Evolutionary conservation across 2,888 invertebrate genomes (phyloP).

Genomic region (Stomorhina lunata): DNA sequence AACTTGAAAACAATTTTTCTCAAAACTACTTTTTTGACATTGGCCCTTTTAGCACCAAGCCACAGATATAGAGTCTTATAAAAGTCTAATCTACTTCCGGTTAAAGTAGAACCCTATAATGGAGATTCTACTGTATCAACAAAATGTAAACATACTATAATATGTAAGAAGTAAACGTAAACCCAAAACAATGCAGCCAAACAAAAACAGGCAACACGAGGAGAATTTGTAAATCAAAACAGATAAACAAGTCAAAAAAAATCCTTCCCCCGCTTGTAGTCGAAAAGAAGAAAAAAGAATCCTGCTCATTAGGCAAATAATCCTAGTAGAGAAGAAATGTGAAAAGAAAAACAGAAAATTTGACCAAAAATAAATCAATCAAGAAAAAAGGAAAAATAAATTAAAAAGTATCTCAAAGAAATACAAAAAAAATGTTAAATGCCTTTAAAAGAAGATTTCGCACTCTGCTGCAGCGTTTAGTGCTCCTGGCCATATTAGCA

Average conservation of each 20-base stretch:
- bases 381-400: not conserved
- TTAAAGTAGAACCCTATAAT: not conserved
- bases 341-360: conserved; percentile 8
- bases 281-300: not conserved
- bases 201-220: conserved; percentile 21
- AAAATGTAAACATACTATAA: conserved; percentile 49
- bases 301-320: not conserved
- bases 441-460: conserved; percentile 76
- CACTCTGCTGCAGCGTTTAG: conserved; percentile 74
- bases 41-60: too few relatives aligned
- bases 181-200: conserved; percentile 32
- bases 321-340: conserved; percentile 31
- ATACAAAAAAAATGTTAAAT: conserved; percentile 73
- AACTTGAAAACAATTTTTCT: too few relatives aligned
- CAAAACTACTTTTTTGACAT: too few relatives aligned
- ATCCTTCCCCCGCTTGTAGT: not conserved
- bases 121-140: conserved; percentile 5
- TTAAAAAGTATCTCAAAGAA: not conserved
- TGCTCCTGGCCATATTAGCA: conserved; percentile 73
- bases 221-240: conserved; percentile 51
- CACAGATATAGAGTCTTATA: too few relatives aligned
- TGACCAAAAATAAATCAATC: not conserved
- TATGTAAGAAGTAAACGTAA: conserved; percentile 21
- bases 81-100: not conserved
- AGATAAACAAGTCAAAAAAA: conserved; percentile 27